These are phyloP conservation scores for Xestia xanthographa DNA, from an alignment of 2,888 invertebrate genomes.

Conservation along the genomic window DNA sequence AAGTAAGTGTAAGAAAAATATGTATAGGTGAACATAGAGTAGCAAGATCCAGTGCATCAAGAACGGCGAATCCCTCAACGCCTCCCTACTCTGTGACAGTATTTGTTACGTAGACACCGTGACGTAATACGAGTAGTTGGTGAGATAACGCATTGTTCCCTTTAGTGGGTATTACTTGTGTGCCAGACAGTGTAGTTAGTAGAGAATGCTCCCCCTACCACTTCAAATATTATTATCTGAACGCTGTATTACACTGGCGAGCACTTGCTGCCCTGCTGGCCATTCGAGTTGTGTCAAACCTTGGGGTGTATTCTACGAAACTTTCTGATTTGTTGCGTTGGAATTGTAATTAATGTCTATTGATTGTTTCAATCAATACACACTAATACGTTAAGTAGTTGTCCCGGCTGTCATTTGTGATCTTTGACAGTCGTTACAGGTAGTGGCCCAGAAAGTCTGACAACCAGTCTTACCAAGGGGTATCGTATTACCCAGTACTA, in stretches of 20 bases:
- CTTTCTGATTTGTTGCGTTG: neutral
- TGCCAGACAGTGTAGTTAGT: conserved; percentile 69
- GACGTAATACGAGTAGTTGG: conserved; percentile 67
- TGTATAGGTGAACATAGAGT: conserved; percentile 53
- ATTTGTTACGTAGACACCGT: conserved; percentile 66
- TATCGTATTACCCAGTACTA: no score
- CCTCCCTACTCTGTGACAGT: conserved; percentile 54
- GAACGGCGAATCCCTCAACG: conserved; percentile 44
- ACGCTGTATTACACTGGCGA: conserved; percentile 34
- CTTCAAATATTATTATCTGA: conserved; percentile 76
- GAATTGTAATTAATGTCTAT: neutral
- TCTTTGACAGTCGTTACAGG: no score
- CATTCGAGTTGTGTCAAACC: conserved; percentile 28
- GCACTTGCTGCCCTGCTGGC: conserved; percentile 41
- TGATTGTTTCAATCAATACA: neutral
- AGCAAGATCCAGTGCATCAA: conserved; percentile 44
- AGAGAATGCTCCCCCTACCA: conserved; percentile 73
- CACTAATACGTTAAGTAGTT: no score
- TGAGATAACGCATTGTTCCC: conserved; percentile 69
- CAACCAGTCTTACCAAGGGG: no score
- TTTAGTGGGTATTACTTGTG: conserved; percentile 81
- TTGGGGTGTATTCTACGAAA: neutral
- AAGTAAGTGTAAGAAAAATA: conserved; percentile 59
- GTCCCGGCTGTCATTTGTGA: no score
- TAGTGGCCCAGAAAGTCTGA: no score